phyloP scores from a whole-genome alignment of 2,888 invertebrate species.

The Ichneumoninae sp. region DNA sequence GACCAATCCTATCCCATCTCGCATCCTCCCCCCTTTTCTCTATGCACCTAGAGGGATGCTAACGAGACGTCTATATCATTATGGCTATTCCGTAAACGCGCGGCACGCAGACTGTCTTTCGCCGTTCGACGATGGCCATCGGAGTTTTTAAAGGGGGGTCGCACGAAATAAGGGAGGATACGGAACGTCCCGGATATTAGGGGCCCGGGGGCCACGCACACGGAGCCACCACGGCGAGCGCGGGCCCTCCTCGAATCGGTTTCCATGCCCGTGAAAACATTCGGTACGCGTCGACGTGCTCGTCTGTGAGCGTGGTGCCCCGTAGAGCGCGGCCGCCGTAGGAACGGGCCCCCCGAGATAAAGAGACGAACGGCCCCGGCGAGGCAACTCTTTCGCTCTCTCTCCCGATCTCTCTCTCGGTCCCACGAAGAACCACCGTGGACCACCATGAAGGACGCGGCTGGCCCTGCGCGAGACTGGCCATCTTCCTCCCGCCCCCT shows the following conservation, averaged over 20 bases:
- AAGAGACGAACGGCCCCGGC: constrained; percentile 63
- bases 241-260: constrained; percentile 20
- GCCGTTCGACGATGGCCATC: constrained; percentile 26
- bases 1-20: constrained; percentile 75
- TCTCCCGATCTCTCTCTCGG: neutral
- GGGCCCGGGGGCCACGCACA: constrained; percentile 56
- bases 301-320: constrained; percentile 19
- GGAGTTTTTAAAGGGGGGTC: constrained; percentile 53
- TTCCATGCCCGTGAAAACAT: constrained; percentile 21
- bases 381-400: constrained; percentile 27
- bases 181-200: constrained; percentile 65
- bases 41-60: constrained; percentile 71
- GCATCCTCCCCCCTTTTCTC: constrained; percentile 4
- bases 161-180: constrained; percentile 75
- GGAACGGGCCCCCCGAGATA: constrained; percentile 60
- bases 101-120: constrained; percentile 46
- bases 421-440: constrained; percentile 72
- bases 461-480: constrained; percentile 61
- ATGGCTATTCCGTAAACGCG: constrained; percentile 75
- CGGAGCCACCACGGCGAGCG: neutral
- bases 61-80: constrained; percentile 83
- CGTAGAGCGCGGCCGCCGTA: neutral
- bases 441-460: constrained; percentile 82
- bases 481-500: constrained; percentile 74
- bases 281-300: constrained; percentile 26